Conservation (phyloP, 2,888 invertebrate genomes). For the Osedax frankpressi region DNA sequence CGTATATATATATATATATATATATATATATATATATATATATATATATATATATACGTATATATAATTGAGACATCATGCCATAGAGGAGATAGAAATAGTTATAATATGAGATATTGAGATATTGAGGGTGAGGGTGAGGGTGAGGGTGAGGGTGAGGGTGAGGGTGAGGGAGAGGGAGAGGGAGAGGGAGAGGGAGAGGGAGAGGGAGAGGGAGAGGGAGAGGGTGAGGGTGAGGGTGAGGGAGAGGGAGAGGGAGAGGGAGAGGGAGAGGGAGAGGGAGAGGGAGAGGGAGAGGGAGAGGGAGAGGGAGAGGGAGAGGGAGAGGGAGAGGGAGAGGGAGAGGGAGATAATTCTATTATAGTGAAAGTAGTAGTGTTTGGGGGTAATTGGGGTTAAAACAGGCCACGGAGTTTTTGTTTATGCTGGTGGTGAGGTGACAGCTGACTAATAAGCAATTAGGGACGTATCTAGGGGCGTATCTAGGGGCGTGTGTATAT, state of each 20-base stretch:
- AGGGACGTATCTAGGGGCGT: not conserved
- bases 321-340: not conserved
- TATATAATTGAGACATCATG: too few species aligned
- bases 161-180: not conserved
- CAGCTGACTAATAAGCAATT: not conserved
- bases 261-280: not conserved
- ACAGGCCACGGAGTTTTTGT: too few species aligned
- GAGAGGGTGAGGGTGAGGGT: not conserved
- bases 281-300: not conserved
- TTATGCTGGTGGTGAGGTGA: not conserved
- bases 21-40: conserved; percentile 6
- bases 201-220: not conserved
- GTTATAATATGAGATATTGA: not conserved
- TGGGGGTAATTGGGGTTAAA: too few species aligned
- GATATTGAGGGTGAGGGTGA: not conserved
- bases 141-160: not conserved
- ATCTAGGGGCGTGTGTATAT: too few species aligned
- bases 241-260: not conserved
- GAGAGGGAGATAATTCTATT: not conserved
- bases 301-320: not conserved
- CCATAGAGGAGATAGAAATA: not conserved
- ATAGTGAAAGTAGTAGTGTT: not conserved
- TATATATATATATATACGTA: not conserved
- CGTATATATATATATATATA: conserved; percentile 10
- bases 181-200: not conserved